These are phyloP conservation scores for Epinotia ramella DNA, from an alignment of 2,888 invertebrate species.

Conservation along the genomic window DNA sequence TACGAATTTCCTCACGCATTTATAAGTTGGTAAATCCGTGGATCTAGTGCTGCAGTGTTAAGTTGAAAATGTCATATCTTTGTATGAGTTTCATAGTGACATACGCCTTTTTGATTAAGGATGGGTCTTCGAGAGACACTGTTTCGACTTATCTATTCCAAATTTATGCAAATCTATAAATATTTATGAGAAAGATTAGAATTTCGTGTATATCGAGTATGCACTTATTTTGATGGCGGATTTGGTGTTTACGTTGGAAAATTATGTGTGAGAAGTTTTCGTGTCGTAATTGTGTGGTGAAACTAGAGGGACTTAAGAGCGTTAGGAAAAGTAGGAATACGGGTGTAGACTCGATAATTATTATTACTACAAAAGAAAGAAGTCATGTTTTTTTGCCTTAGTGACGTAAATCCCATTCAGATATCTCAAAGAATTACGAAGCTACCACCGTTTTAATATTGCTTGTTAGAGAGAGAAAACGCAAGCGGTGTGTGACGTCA, in stretches of 20 bases:
- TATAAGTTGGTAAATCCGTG: conserved; percentile 11
- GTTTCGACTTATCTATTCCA: conserved; percentile 46
- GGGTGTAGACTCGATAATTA: no score
- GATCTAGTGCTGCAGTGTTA: conserved; percentile 1
- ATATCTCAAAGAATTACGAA: no score
- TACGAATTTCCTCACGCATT: neutral
- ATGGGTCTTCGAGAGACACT: conserved; percentile 23
- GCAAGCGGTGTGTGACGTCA: no score
- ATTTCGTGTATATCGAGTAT: conserved; percentile 38
- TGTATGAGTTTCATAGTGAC: neutral
- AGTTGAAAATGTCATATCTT: neutral
- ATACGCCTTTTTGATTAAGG: neutral
- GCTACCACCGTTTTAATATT: no score
- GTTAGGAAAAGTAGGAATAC: no score
- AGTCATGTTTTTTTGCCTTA: no score
- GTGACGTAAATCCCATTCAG: no score
- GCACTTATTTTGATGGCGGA: conserved; percentile 46
- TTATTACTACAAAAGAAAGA: no score
- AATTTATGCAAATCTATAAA: conserved; percentile 46
- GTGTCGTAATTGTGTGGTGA: conserved; percentile 20
- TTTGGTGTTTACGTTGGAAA: conserved; percentile 25
- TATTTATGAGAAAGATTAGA: conserved; percentile 45
- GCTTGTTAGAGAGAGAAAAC: no score
- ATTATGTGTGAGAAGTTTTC: conserved; percentile 27
- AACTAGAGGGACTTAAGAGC: neutral